A percentile compares a stretch with the other conserved stretches of the same genome.
These are phyloP conservation scores for Thinocorus orbignyianus DNA, from an alignment of 2,113 vertebrate genomes.

Conservation along the genomic window DNA sequence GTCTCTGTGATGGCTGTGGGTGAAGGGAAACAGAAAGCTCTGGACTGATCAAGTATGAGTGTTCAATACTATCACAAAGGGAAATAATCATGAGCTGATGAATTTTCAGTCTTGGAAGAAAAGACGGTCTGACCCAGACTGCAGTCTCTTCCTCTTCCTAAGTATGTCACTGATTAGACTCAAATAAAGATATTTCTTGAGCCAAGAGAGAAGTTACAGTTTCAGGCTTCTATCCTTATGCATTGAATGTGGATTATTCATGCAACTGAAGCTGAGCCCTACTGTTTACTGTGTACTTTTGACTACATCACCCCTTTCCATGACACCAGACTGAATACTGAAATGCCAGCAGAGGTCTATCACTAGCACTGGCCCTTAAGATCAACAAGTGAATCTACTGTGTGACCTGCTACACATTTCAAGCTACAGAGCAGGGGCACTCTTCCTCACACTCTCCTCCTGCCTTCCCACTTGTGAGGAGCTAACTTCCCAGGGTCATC, in stretches of 20 bases:
- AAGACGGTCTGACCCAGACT: background rate
- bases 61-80: background rate
- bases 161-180: background rate
- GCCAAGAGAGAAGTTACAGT: background rate
- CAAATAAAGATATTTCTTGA: background rate
- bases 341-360: background rate
- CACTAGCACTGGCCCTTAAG: background rate
- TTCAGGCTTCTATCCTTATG: background rate
- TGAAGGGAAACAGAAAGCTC: background rate
- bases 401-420: background rate
- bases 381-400: background rate
- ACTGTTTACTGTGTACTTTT: background rate
- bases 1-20: background rate
- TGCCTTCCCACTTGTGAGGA: background rate
- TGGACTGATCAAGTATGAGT: background rate
- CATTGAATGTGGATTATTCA: background rate
- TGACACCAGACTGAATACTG: accelerated
- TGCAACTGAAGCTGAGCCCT: background rate
- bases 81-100: background rate
- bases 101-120: background rate
- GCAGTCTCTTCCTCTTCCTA: background rate
- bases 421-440: background rate
- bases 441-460: background rate
- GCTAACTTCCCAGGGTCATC: background rate
- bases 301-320: background rate